A percentile compares a stretch with the other conserved stretches of the same genome.
phyloP scores from a whole-genome alignment of 2,888 invertebrate genomes.

The Diaphora mendica region DNA sequence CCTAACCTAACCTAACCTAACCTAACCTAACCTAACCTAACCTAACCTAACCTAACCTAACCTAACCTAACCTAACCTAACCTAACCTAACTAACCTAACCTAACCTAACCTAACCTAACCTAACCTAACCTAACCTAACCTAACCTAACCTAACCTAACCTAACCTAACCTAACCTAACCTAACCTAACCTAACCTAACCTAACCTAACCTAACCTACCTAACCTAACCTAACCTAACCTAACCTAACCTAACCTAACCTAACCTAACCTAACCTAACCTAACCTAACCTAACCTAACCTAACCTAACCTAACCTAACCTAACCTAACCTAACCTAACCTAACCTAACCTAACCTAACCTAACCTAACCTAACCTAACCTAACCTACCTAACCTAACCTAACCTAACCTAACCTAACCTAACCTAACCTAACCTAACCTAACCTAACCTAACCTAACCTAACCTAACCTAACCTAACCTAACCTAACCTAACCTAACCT shows the following conservation, averaged over 20 bases:
- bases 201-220: too few species aligned
- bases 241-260: slow-evolving; percentile 34
- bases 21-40: slow-evolving; percentile 34
- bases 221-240: too few species aligned
- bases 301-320: slow-evolving; percentile 34
- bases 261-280: slow-evolving; percentile 39
- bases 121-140: slow-evolving; percentile 35
- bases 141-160: slow-evolving; percentile 27
- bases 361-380: too few species aligned
- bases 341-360: slow-evolving; percentile 31
- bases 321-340: slow-evolving; percentile 32
- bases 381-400: too few species aligned
- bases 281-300: slow-evolving; percentile 41
- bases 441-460: slow-evolving; percentile 33
- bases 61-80: slow-evolving; percentile 23
- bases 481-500: slow-evolving; percentile 24
- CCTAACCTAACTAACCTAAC: slow-evolving; percentile 25
- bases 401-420: too few species aligned
- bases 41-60: slow-evolving; percentile 31
- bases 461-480: slow-evolving; percentile 27
- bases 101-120: slow-evolving; percentile 34
- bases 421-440: slow-evolving; percentile 29
- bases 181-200: too few species aligned
- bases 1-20: slow-evolving; percentile 37
- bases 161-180: slow-evolving; percentile 37